Conservation (phyloP, 2,113 vertebrate species). For the Phalacrocorax aristotelis region DNA sequence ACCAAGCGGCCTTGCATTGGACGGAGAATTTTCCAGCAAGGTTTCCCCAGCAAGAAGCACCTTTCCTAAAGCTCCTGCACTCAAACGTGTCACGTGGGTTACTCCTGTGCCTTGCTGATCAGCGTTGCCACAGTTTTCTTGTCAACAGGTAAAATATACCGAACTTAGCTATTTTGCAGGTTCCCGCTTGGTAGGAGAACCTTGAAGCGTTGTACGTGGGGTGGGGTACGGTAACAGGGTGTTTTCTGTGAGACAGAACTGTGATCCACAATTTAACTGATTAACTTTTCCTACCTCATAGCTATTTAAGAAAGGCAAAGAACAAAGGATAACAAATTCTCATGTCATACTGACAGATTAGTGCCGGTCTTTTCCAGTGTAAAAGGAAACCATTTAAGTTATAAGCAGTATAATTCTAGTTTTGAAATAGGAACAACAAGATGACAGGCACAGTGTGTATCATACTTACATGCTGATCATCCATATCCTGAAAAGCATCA, state of each 20-base stretch:
- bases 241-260: not conserved
- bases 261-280: not conserved
- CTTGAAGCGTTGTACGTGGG: not conserved
- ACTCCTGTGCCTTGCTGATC: not conserved
- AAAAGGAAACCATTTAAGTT: not conserved
- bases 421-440: not conserved
- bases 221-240: not conserved
- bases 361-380: not conserved
- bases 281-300: not conserved
- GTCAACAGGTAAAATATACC: not conserved
- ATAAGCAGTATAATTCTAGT: not conserved
- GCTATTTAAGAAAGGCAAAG: not conserved
- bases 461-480: constrained; percentile 83
- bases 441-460: not conserved
- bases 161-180: not conserved
- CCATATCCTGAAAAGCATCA: constrained; percentile 57
- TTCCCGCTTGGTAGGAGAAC: not conserved
- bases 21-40: not conserved
- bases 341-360: not conserved
- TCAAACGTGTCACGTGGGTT: not conserved
- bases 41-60: not conserved
- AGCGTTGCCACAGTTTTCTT: not conserved
- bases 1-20: not conserved
- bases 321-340: not conserved
- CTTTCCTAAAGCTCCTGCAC: not conserved